Percentiles rank a stretch among this genome's conserved stretches.
Conservation (phyloP, 1,140 invertebrate genomes). For the Protaetia brevitarsis region DNA sequence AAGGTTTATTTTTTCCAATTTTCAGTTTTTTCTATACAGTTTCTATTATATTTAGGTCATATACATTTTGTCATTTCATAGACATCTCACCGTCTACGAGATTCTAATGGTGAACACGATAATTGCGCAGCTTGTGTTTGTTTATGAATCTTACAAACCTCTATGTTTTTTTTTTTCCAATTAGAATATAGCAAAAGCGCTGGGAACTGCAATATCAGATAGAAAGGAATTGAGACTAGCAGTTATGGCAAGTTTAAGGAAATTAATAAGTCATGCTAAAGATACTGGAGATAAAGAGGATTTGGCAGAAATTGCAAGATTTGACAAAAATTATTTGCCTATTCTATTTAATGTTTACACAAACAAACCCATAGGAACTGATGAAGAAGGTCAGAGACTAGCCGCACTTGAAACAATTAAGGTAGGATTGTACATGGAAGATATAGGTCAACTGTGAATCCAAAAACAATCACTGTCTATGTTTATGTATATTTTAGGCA, state of each 20-base stretch:
- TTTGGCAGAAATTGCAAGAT: conserved; percentile 58
- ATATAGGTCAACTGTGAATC: conserved; percentile 10
- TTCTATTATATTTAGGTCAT: too few species aligned
- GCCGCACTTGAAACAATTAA: conserved; percentile 80
- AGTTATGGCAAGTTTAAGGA: conserved; percentile 69
- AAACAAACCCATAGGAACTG: conserved; percentile 64
- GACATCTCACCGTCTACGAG: too few species aligned
- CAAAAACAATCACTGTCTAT: background rate
- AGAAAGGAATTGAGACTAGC: conserved; percentile 66
- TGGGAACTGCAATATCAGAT: conserved; percentile 68
- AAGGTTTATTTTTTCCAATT: too few species aligned
- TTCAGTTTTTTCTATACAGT: too few species aligned
- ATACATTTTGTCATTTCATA: too few species aligned
- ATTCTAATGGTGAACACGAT: too few species aligned
- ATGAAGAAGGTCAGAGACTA: conserved; percentile 71
- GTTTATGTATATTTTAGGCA: conserved; percentile 47
- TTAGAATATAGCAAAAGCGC: conserved; percentile 69
- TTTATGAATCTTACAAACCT: too few species aligned
- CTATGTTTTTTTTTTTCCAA: conserved; percentile 5
- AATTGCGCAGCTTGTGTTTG: background rate
- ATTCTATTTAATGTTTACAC: conserved; percentile 89
- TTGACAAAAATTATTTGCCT: conserved; percentile 89
- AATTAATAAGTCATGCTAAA: conserved; percentile 59
- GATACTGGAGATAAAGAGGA: conserved; percentile 58
- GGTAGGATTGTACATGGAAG: conserved; percentile 45